Base-by-base conservation (phyloP, 2,888 invertebrate genomes). In the Lasioglossum zephyrum region DNA sequence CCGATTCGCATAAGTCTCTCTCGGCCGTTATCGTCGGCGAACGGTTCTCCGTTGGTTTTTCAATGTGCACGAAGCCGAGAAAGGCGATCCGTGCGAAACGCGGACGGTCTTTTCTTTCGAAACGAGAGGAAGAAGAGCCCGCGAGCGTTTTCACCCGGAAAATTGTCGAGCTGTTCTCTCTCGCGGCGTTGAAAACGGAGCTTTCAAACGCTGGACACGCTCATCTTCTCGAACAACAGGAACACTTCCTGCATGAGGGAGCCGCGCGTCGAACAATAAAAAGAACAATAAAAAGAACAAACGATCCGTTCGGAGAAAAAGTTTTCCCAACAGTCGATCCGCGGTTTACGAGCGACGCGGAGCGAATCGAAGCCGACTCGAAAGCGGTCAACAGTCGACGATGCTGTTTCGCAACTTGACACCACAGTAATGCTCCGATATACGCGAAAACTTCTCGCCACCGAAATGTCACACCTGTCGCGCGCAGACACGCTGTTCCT, bases 1-100 rank as follows among this genome's bases (percentile, higher is more conserved):
- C 84, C 73, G 81, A 70, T 88, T 83, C 88, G 53, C 82, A 88
- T 85, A 77, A 82, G 86, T 82, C 77, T 47, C 77, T 47, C 77
- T 49, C 53, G 26, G 49, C 79, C 75, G 77, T 81, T 77, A 31
- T 77, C 69, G 49, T 26, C 22, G 69, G 69, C 63, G 47, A 70
- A 73, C 57, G 70, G 5, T 57, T 69, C 66, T 70, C n/a, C 22
- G 63, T 26, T n/a, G 26, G 13, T 63, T 49, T 49, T 53, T 79
- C 69, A 11, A 11, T 57, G 60, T 39, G 49, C 60, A 26, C 60
- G 60, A 2, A 11, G n/a, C 16, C n/a, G 5, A 22, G 49, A 49
- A 22, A 49, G 22, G 53, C 63, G 63, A 63, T 13, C 63, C 63
- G 63, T 16, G 63, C 63, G 63, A 63, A 31, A 60, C 26, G 26